Evolutionary conservation across 1,140 invertebrate species (phyloP).

Genomic region (Magallana gigas): DNA sequence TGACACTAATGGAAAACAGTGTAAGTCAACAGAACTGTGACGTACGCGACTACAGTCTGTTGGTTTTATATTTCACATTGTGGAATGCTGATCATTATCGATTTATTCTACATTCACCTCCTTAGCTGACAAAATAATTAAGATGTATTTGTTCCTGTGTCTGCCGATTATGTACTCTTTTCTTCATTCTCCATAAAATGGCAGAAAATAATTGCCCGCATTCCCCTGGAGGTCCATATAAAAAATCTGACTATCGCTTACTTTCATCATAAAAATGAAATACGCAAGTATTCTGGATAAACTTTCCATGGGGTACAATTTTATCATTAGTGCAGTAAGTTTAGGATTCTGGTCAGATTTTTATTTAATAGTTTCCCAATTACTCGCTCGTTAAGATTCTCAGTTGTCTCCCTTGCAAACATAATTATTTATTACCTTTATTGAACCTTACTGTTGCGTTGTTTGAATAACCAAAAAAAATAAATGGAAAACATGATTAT

Average conservation of each 20-base stretch:
- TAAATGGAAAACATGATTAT: too few species aligned
- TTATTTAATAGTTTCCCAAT: too few species aligned
- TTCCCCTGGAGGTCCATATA: conserved; percentile 19
- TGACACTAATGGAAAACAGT: not conserved
- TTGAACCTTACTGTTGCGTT: too few species aligned
- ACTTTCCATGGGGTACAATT: too few species aligned
- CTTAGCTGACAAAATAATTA: not conserved
- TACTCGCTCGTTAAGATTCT: too few species aligned
- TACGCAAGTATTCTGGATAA: too few species aligned
- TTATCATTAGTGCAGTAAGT: too few species aligned
- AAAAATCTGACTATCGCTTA: not conserved
- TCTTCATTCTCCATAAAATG: not conserved
- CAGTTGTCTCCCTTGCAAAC: too few species aligned
- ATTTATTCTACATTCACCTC: not conserved
- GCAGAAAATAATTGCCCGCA: not conserved
- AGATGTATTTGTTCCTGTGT: conserved; percentile 3
- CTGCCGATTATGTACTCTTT: not conserved
- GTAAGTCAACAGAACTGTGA: not conserved
- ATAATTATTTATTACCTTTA: too few species aligned
- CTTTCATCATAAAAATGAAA: not conserved
- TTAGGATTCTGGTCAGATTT: too few species aligned
- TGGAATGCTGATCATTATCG: not conserved
- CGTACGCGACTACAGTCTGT: too few species aligned
- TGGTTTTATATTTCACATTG: not conserved
- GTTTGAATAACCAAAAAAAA: too few species aligned